Evolutionary conservation across 2,113 vertebrate genomes (phyloP).

Genomic region (Shinisaurus crocodilurus): DNA sequence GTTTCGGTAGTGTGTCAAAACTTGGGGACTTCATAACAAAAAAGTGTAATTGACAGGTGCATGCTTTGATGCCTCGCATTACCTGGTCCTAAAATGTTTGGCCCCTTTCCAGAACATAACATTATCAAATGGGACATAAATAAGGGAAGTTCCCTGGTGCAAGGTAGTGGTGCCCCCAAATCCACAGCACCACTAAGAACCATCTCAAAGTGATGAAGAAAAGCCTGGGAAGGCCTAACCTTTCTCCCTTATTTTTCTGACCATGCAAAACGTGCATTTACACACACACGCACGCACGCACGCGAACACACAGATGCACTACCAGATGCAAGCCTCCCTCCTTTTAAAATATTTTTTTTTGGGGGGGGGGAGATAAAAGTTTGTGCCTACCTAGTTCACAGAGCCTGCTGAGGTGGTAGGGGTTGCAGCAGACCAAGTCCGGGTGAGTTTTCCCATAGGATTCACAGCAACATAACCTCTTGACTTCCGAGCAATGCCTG

Average conservation of each 20-base stretch:
- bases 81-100: background rate
- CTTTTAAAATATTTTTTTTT: too few relatives aligned
- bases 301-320: fast-evolving
- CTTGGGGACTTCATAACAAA: background rate
- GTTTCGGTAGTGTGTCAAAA: background rate
- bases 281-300: too few relatives aligned
- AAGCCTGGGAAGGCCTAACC: background rate
- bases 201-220: background rate
- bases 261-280: background rate
- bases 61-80: background rate
- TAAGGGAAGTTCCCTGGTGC: background rate
- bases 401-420: constrained; percentile 96
- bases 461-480: constrained; percentile 95
- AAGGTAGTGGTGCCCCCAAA: background rate
- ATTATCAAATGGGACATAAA: background rate
- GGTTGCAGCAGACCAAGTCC: constrained; percentile 96
- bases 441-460: constrained; percentile 92
- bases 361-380: too few relatives aligned
- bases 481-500: constrained; percentile 92
- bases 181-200: background rate
- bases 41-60: background rate
- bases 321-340: too few relatives aligned
- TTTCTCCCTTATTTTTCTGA: background rate
- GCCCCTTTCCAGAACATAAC: background rate
- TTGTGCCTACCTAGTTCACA: constrained; percentile 91